Base-by-base conservation (phyloP, 1,140 invertebrate genomes). In the Carposina sasakii region DNA sequence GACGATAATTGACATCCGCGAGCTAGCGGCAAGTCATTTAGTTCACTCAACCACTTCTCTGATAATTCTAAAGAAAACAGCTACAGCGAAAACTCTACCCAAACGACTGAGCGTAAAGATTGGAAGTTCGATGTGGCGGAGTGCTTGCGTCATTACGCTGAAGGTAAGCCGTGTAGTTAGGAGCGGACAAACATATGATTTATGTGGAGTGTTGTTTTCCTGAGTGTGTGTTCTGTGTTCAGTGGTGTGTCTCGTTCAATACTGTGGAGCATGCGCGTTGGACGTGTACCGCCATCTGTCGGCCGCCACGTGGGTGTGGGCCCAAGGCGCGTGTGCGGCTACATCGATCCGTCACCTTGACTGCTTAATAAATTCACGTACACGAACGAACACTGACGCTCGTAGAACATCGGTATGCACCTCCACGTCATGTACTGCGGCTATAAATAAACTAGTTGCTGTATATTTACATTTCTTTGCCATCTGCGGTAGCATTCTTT, bases 271-370 rank as follows among this genome's bases (percentile, higher is more conserved):
- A 78, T 82, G 78, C 78, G 76, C 60, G 48, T 41, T 68, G 61
- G n/a, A 47, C 62, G 12, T 42, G 26, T 63, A 73, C 65, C 57
- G 78, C 76, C 76, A 79, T 79, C 78, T 82, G 71, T 78, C 69
- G 74, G 67, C 57, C 48, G 61, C 64, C 75, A 82, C 78, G 78
- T 82, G 76, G 76, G 58, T 54, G 19, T 30, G 43, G 3, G 21
- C 15, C 22, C 41, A 45, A 10, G 23, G 60, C 76, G 78, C 76
- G 64, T 48, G 66, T 58, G 65, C 68, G 68, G 22, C 41, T 53
- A 51, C 60, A 82, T 79, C 78, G 78, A 82, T 77, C 68, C 42
- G 54, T 70, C 70, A 74, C 74, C 69, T 75, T 76, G 71, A 68
- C 69, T 66, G 66, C 52, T 67, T 81, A 74, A 81, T 76, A 71